These are phyloP conservation scores for Anagrus nilaparvatae DNA, from an alignment of 1,140 invertebrate genomes.

Conservation along the genomic window DNA sequence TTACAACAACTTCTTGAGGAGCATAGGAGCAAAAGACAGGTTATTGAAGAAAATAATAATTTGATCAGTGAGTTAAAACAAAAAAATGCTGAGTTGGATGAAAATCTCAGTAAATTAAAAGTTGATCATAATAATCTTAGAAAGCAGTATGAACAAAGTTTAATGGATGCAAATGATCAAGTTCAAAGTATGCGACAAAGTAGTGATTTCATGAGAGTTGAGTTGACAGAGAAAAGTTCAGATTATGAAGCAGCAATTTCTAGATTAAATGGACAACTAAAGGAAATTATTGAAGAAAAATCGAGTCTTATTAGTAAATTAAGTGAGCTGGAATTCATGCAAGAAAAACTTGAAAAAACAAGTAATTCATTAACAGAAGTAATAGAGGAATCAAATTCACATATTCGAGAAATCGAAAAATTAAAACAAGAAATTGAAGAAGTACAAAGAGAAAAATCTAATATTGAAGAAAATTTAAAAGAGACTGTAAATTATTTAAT, in stretches of 20 bases:
- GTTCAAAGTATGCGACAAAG: constrained; percentile 24
- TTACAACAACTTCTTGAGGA: constrained; percentile 55
- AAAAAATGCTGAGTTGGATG: constrained; percentile 21
- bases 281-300: not conserved
- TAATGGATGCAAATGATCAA: constrained; percentile 29
- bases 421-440: too few species aligned
- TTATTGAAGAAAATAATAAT: constrained; percentile 13
- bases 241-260: constrained; percentile 20
- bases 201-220: constrained; percentile 22
- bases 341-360: too few species aligned
- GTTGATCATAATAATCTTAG: constrained; percentile 25
- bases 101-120: constrained; percentile 22
- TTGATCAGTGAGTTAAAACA: constrained; percentile 17
- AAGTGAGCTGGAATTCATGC: too few species aligned
- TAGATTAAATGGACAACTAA: constrained; percentile 4
- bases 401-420: too few species aligned
- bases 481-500: too few species aligned
- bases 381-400: too few species aligned
- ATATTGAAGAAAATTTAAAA: too few species aligned
- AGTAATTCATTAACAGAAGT: too few species aligned
- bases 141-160: constrained; percentile 27
- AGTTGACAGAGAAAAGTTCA: constrained; percentile 16
- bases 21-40: constrained; percentile 33
- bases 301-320: too few species aligned
- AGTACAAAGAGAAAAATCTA: too few species aligned